phyloP scores from a whole-genome alignment of 2,797 vertebrate species.

The Vespertilio murinus region DNA sequence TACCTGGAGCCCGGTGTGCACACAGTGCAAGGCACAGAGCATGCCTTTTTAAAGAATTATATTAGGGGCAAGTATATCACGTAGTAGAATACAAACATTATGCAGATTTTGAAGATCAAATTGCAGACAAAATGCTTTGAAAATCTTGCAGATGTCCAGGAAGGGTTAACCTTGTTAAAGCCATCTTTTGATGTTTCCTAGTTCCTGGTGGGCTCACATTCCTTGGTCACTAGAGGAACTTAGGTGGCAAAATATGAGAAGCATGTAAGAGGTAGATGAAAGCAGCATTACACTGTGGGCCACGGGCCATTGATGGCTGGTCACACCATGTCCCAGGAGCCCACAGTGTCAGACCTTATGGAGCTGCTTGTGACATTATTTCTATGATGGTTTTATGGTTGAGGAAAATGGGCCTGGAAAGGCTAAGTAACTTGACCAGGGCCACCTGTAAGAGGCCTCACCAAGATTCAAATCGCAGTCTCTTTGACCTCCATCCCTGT shows the following conservation, averaged over 20 bases:
- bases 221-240: not conserved
- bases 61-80: not conserved
- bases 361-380: not conserved
- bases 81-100: not conserved
- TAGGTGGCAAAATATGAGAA: not conserved
- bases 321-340: too few species aligned
- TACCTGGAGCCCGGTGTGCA: not conserved
- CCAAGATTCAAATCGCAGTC: not conserved
- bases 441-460: not conserved
- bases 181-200: not conserved
- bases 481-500: not conserved
- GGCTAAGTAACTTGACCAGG: not conserved
- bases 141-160: not conserved
- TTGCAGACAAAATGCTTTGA: not conserved
- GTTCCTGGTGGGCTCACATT: not conserved
- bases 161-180: not conserved
- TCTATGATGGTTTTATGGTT: not conserved
- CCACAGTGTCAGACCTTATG: not conserved
- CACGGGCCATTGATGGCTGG: not conserved
- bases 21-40: not conserved
- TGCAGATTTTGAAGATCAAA: slow-evolving; percentile 42
- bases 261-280: not conserved
- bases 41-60: not conserved
- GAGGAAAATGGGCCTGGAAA: not conserved
- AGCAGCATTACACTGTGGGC: accelerated